Base-by-base conservation (phyloP, 2,888 invertebrate species). In the Cheilosia soror region DNA sequence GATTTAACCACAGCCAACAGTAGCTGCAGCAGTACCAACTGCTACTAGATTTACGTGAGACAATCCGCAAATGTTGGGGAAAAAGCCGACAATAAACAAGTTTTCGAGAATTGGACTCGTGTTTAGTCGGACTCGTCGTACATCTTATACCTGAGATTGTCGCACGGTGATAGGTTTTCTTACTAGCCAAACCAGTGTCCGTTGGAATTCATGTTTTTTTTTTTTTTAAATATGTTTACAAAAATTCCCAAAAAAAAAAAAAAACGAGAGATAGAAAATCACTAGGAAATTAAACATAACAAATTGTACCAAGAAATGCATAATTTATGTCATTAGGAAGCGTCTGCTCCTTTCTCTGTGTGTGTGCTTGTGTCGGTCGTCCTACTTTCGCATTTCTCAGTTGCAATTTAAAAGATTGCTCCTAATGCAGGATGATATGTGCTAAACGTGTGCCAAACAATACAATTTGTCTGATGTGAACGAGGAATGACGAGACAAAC, bases 381-480 rank as follows among this genome's bases (percentile, higher is more conserved):
- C 42, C 57, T 4, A 53, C 20, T 31, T 60, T 40, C 11, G 13
- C 65, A 40, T 51, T 9, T 37, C 27, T 27, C 25, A 5, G 31
- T 27, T 55, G 62, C 60, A 73, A 55, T 53, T 62, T 25, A 29
- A 73, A 40, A 73, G 44, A 58, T 49, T 75, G 55, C 58, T 51
- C 37, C 65, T 71, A 66, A 53, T 37, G 78, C 77, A 66, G 55
- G 62, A 55, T 72, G 58, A 72, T 77, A 44, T 82, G 77, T 77
- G 82, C 62, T 73, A 72, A 83, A 77, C 82, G 82, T 83, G 76
- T 78, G 83, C 72, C 72, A 78, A 83, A 78, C 77, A 83, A 77
- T 73, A 78, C 63, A 78, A 68, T 68, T 73, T 72, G 77, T 78
- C 62, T 73, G 60, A 83, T 62, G 37, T 44, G 57, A 72, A 60